phyloP scores from a whole-genome alignment of 2,888 invertebrate species.

The Athalia cordata region DNA sequence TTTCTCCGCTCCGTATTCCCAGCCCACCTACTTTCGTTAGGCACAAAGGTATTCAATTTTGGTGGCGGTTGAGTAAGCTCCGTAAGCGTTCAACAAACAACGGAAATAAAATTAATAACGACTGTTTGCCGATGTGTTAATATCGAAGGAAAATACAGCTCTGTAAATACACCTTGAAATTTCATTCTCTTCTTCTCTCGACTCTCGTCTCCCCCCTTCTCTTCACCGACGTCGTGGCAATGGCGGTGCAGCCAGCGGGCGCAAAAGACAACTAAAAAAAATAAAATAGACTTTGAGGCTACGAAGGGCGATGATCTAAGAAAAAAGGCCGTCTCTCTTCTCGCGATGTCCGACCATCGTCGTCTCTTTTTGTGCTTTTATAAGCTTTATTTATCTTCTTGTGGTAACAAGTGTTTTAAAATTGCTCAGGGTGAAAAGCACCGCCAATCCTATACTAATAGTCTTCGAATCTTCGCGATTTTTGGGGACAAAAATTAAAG shows the following conservation, averaged over 20 bases:
- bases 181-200: conserved; percentile 50
- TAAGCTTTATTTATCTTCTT: conserved; percentile 54
- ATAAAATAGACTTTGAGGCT: conserved; percentile 17
- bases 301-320: conserved; percentile 36
- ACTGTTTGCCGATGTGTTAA: conserved; percentile 57
- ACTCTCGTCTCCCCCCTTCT: neutral
- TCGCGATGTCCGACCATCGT: neutral
- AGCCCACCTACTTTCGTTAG: neutral
- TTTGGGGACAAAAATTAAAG: too few species aligned
- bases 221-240: neutral
- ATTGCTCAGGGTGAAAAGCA: conserved; percentile 40
- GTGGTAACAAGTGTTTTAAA: conserved; percentile 48
- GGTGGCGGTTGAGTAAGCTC: conserved; percentile 44
- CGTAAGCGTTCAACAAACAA: conserved; percentile 49
- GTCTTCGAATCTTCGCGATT: too few species aligned
- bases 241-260: neutral
- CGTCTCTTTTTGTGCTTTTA: conserved; percentile 50
- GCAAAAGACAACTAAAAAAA: conserved; percentile 17
- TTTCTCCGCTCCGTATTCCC: neutral
- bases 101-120: conserved; percentile 59
- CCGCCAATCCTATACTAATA: neutral
- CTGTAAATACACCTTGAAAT: conserved; percentile 55
- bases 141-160: conserved; percentile 57
- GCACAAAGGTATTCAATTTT: conserved; percentile 44
- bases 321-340: neutral